Percentiles rank a stretch among this genome's conserved stretches.
Evolutionary conservation across 2,888 invertebrate species (phyloP).

Genomic region (Pachliopta kotzebuea): DNA sequence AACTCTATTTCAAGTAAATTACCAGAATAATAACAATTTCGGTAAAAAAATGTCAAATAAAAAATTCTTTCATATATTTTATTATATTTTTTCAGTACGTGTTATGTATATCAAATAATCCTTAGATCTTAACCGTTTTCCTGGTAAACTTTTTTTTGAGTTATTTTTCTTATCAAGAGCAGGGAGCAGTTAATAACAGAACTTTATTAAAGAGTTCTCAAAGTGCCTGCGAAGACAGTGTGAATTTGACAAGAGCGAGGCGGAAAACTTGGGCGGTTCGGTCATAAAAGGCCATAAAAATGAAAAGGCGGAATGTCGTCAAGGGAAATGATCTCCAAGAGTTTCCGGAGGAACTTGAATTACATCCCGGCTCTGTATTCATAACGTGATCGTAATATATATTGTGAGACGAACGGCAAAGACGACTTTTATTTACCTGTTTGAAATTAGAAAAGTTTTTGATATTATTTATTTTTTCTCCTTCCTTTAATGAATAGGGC

Average conservation of each 20-base stretch:
- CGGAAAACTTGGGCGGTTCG: slow-evolving; percentile 37
- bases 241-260: slow-evolving; percentile 39
- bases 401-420: neutral
- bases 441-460: neutral
- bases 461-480: neutral
- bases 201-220: slow-evolving; percentile 30
- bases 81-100: no score
- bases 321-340: slow-evolving; percentile 54
- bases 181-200: slow-evolving; percentile 22
- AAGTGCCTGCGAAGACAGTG: slow-evolving; percentile 27
- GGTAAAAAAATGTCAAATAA: no score
- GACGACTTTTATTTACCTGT: slow-evolving; percentile 1
- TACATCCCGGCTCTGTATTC: slow-evolving; percentile 51
- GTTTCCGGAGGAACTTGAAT: slow-evolving; percentile 58
- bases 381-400: slow-evolving; percentile 48
- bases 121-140: no score
- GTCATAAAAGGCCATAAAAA: slow-evolving; percentile 47
- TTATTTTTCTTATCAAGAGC: neutral
- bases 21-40: no score
- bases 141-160: no score
- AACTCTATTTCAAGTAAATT: no score
- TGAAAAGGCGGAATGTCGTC: slow-evolving; percentile 45
- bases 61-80: no score
- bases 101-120: no score
- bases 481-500: neutral